Conservation (phyloP, 1,140 invertebrate genomes). For the Panagrolaimus sp. region DNA sequence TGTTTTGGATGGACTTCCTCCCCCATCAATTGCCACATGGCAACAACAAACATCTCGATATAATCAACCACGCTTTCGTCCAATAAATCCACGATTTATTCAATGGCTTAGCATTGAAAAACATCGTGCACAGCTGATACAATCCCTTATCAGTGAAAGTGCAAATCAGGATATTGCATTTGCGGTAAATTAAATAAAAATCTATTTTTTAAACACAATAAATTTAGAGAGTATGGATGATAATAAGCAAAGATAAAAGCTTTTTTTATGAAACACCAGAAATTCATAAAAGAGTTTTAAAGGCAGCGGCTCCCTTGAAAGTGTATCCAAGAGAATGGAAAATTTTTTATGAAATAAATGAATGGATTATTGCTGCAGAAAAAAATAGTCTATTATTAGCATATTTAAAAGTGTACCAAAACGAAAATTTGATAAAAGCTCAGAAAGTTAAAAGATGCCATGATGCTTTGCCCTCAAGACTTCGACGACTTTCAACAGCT, state of each 20-base stretch:
- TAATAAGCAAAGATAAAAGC: not conserved
- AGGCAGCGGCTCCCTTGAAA: not conserved
- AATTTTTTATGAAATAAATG: not conserved
- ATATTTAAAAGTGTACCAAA: not conserved
- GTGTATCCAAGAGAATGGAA: not conserved
- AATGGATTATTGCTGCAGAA: slow-evolving; percentile 1
- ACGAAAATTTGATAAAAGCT: not conserved
- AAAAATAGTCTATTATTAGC: not conserved
- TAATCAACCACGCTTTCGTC: not conserved
- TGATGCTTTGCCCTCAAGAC: not conserved
- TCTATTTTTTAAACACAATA: not conserved
- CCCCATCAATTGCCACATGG: not conserved
- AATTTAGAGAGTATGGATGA: slow-evolving; percentile 1
- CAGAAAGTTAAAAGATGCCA: not conserved
- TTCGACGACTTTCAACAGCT: not conserved
- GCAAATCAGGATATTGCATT: slow-evolving; percentile 2
- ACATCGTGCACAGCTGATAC: not conserved
- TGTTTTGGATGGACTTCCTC: not conserved
- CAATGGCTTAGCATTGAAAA: slow-evolving; percentile 1
- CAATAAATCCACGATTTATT: not conserved
- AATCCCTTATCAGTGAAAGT: not conserved
- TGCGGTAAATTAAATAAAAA: not conserved
- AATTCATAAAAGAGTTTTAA: not conserved
- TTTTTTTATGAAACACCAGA: not conserved
- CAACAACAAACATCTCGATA: not conserved